A percentile compares a stretch with the other conserved stretches of the same genome.
Evolutionary conservation across 2,797 vertebrate species (phyloP).

Genomic region (Poecilia velifera): DNA sequence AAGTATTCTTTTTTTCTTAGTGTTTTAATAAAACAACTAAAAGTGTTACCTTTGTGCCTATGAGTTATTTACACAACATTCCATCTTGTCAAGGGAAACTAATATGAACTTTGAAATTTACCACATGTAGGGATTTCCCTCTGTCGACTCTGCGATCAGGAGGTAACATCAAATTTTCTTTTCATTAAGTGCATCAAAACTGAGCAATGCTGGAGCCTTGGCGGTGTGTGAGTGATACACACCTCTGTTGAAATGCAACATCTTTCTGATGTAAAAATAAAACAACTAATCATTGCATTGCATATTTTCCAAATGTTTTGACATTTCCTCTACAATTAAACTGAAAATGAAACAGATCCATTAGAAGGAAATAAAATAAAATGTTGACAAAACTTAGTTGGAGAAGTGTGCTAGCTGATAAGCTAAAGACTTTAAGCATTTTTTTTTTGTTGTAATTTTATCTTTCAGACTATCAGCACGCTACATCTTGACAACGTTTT

Average conservation of each 20-base stretch:
- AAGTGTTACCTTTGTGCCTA: constrained; percentile 1
- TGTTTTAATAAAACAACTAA: constrained; percentile 47
- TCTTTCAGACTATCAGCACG: not conserved
- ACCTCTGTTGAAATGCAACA: not conserved
- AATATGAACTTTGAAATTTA: not conserved
- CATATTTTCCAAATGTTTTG: not conserved
- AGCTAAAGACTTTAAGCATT: not conserved
- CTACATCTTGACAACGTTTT: not conserved
- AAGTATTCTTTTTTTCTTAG: constrained; percentile 3
- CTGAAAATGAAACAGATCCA: not conserved
- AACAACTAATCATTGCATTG: not conserved
- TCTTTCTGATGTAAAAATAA: not conserved
- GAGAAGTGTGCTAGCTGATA: no score
- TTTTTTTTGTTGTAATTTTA: not conserved
- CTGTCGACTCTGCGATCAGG: not conserved
- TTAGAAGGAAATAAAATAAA: not conserved
- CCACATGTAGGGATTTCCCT: not conserved
- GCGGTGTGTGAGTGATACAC: not conserved
- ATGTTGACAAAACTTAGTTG: not conserved
- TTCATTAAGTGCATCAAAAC: not conserved
- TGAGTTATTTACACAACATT: not conserved
- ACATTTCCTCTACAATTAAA: not conserved
- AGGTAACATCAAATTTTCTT: not conserved
- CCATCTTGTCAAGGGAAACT: not conserved
- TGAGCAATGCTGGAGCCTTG: not conserved